phyloP scores from a whole-genome alignment of 2,888 invertebrate genomes.

The Nysson spinosus region DNA sequence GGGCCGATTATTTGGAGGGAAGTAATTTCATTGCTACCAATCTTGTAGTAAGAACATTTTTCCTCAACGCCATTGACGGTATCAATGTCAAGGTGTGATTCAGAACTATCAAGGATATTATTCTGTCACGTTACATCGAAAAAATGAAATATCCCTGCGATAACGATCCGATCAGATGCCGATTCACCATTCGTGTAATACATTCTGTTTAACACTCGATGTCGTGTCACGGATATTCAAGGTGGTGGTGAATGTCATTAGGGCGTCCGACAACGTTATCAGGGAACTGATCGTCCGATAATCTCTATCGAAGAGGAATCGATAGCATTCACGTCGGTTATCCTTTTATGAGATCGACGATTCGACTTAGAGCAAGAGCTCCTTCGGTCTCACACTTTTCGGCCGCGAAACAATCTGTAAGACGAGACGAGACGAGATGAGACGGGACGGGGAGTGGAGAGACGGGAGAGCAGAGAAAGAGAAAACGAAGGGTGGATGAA shows the following conservation, averaged over 20 bases:
- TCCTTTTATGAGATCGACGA: no score
- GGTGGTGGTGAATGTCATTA: conserved; percentile 1
- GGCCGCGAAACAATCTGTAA: conserved; percentile 1
- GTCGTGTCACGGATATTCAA: background rate
- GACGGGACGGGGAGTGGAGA: background rate
- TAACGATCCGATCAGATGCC: background rate
- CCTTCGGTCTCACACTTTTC: background rate
- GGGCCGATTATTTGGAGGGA: conserved; percentile 13
- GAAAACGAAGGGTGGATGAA: conserved; percentile 39
- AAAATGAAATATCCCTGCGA: background rate
- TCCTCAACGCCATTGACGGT: no score
- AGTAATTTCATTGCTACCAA: background rate
- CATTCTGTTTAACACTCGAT: conserved; percentile 7
- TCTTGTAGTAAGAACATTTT: no score
- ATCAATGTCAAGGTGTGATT: no score
- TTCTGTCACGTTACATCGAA: no score
- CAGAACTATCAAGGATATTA: no score
- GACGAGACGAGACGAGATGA: background rate
- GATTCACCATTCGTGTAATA: conserved; percentile 3
- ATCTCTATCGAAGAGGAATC: background rate
- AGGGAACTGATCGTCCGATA: background rate
- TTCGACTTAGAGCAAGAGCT: background rate
- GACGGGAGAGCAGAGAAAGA: conserved; percentile 16
- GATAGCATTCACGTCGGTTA: no score
- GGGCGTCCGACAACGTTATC: background rate